Evolutionary conservation across 2,888 invertebrate genomes (phyloP), one percentile per base, ranked within the genome.

Genomic region (Prosapia bicincta): DNA sequence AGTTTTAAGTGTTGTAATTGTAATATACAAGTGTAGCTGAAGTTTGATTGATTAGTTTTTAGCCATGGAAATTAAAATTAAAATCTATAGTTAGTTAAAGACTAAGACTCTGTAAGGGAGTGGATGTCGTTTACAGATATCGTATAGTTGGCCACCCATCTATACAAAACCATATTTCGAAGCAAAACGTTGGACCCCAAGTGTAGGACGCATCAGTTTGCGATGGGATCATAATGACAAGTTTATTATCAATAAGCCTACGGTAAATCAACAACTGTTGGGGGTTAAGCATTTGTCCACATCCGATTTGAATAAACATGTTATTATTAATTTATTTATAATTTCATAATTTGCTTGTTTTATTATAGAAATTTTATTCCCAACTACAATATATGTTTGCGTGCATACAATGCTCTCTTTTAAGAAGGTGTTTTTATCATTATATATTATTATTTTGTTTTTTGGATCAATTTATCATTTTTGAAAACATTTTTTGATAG

Each of bases 131-230:
- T 38, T 86, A 80, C 86, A 87, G 87, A 87, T 87, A 83, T 85
- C 84, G 85, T 87, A 87, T 86, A 87, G 87, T 85, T 87, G 87
- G 87, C 87, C 87, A 83, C 82, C 82, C 81, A 81, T 28, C 26
- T 38, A 24, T 25, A 66, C 83, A 82, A 83, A 78, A 74, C 65
- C 72, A 24, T 77, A 66, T 66, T 68, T 71, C 23, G 78, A 77
- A 67, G 65, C 73, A 24, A 80, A 76, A 78, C 80, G 77, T 77
- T 81, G 79, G 81, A 77, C 79, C 70, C 79, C 81, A 66, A 80
- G 79, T 79, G 75, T 79, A 78, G 81, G 81, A 76, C 76, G 79
- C 67, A 79, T 78, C 71, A 77, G 75, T 65, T 75, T 79, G 25
- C 80, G 78, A 43, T 78, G 77, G 69, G 80, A 80, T 65, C 66